Evolutionary conservation across 2,113 vertebrate genomes (phyloP), one percentile per base, ranked within the genome.

Genomic region (Ceyx cyanopectus): DNA sequence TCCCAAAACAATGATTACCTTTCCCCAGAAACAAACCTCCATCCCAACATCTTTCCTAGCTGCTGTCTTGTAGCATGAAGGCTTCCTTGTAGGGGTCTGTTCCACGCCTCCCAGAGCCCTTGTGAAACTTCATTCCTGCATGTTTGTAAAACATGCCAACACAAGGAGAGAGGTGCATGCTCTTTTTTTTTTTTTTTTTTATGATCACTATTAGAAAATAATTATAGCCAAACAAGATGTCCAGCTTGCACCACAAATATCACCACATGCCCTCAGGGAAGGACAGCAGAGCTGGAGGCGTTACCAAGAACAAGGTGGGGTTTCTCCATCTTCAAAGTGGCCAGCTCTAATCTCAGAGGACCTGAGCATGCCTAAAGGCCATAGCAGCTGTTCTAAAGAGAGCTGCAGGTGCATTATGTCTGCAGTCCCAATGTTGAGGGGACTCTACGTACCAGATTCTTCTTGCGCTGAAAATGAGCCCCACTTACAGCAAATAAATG

Each of bases 1-100:
- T 95, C 93, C 92, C 86, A 82, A 91, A 94, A 79, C 92, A 76
- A 14, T 43, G 61, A 92, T 85, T 92, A 17, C 65, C 34, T 81
- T 87, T 87, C 80, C 92, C 81, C 90, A 95, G 85, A 81, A 82
- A 96, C 77, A 94, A 87, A 60, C 74, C 63, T 84, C 34, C 1
- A 10, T 53, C 57, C 85, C 45, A 57, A 94, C 81, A 66, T 74
- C 66, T 90, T 73, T 84, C 66, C 63, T 67, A 22, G 50, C 62
- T n/a, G 50, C 46, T 1, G 16, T 2, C 77, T 51, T 21, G 41
- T 20, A 41, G 60, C 40, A 9, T 10, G 60, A 75, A 32, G 57
- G 27, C 23, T 89, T 29, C 74, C 65, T 32, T 37, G 19, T 11
- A 11, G 46, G 58, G 58, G 54, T 81, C 62, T 34, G 10, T 13